Conservation (phyloP, 2,113 vertebrate genomes). For the Desmodus rotundus region DNA sequence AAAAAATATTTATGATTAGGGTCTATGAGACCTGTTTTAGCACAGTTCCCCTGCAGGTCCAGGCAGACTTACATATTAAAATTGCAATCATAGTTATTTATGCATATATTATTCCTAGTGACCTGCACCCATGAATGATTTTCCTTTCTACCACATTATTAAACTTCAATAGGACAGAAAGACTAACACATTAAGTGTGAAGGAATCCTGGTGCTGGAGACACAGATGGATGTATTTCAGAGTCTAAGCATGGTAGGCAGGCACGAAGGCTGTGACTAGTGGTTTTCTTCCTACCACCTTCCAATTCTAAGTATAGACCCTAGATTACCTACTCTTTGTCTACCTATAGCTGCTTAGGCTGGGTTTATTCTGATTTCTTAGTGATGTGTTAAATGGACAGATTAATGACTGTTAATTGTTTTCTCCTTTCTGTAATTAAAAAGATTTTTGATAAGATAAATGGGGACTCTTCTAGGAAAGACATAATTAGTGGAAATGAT, state of each 20-base stretch:
- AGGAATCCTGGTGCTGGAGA: background rate
- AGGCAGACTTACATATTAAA: background rate
- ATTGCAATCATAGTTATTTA: background rate
- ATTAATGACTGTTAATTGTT: constrained; percentile 11
- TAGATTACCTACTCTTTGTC: background rate
- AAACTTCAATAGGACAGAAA: background rate
- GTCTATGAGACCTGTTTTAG: background rate
- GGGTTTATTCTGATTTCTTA: constrained; percentile 4
- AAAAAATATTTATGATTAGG: constrained; percentile 7
- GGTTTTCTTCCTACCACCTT: background rate
- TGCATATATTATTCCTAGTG: background rate
- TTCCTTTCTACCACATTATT: background rate
- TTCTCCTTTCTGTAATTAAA: constrained; percentile 42
- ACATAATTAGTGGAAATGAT: background rate
- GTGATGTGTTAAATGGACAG: background rate
- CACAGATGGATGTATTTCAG: background rate
- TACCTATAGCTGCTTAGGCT: background rate
- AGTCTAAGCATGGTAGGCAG: background rate
- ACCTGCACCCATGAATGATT: background rate
- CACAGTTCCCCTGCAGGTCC: background rate
- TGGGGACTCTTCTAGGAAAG: background rate
- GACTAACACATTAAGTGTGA: background rate
- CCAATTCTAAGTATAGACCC: background rate
- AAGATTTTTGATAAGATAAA: constrained; percentile 28
- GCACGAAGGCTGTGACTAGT: background rate